Evolutionary conservation across 2,113 vertebrate genomes (phyloP).

Genomic region (Salvelinus sp.): DNA sequence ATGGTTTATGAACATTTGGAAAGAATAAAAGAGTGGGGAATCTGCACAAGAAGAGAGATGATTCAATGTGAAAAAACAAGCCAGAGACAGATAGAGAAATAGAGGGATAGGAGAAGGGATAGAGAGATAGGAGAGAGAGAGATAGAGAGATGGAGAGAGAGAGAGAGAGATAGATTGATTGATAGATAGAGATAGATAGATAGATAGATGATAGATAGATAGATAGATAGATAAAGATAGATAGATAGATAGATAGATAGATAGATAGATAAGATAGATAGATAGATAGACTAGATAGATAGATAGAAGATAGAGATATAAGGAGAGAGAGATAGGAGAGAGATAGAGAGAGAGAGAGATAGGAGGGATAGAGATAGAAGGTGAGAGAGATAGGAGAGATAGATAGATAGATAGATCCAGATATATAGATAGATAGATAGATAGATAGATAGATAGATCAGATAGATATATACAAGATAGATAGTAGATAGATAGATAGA

Average conservation of each 20-base stretch:
- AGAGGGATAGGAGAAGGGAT: neutral
- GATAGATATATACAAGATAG: too few relatives aligned
- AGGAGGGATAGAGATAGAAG: too few relatives aligned
- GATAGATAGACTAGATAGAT: too few relatives aligned
- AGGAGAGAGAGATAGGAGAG: neutral
- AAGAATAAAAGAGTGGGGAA: neutral
- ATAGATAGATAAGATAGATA: too few relatives aligned
- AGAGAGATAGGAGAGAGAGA: neutral
- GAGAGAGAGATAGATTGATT: neutral
- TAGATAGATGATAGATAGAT: neutral
- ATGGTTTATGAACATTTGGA: slow-evolving; percentile 23
- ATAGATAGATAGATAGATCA: neutral
- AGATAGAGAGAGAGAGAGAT: neutral
- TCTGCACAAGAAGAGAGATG: neutral
- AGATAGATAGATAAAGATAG: too few relatives aligned
- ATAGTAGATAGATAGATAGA: too few relatives aligned
- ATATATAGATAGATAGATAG: neutral
- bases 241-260: too few relatives aligned
- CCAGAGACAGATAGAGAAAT: neutral
- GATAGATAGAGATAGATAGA: neutral
- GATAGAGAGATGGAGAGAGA: neutral
- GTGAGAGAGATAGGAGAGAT: neutral
- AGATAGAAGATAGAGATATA: too few relatives aligned
- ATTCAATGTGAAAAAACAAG: neutral
- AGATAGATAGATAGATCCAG: neutral